Base-by-base conservation (phyloP, 2,797 vertebrate species). In the Momotus momota region DNA sequence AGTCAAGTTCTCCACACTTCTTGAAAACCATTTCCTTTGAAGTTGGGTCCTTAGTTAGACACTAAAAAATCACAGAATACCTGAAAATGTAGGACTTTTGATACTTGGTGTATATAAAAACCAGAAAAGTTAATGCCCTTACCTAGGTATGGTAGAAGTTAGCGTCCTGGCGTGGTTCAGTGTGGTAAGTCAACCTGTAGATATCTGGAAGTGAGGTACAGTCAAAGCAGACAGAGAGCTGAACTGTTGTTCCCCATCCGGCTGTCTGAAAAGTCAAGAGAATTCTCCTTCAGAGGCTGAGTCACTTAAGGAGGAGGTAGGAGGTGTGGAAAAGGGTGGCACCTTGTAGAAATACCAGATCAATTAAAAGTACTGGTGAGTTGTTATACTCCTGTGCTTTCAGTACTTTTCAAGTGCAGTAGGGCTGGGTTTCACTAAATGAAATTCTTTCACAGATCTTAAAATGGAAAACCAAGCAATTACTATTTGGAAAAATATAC, bases 281-380 rank as follows among this genome's bases (percentile, higher is more conserved):
- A 26, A 91, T 98, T 97, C 95, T 97, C 77, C 58, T 91, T 94
- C 55, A 60, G 90, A 61, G 70, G 72, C 94, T 98, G 98, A 98
- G 96, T 98, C 98, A 98, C 84, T 75, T 94, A 85, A 95, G 96
- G 97, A 98, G 96, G 97, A 97, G 97, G 97, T 86, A 90, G 97
- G 97, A 97, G 97, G 98, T 97, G 96, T 97, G 97, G 97, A 98
- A 98, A 94, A 98, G 98, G 98, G 98, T 98, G 98, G 98, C 96
- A 97, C 98, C 97, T 94, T 94, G 77, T 89, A 95, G 93, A 98
- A 97, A 98, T 97, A 98, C 97, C 96, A 96, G 79, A 95, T 98
- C 96, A 94, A 96, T 97, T 95, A 96, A 93, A 96, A 94, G 86
- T 88, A 94, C 51, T 2, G 4, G 91, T 94, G 96, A 96, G 61